Conservation (phyloP, 2,797 vertebrate species). For the Amniataba percoides region DNA sequence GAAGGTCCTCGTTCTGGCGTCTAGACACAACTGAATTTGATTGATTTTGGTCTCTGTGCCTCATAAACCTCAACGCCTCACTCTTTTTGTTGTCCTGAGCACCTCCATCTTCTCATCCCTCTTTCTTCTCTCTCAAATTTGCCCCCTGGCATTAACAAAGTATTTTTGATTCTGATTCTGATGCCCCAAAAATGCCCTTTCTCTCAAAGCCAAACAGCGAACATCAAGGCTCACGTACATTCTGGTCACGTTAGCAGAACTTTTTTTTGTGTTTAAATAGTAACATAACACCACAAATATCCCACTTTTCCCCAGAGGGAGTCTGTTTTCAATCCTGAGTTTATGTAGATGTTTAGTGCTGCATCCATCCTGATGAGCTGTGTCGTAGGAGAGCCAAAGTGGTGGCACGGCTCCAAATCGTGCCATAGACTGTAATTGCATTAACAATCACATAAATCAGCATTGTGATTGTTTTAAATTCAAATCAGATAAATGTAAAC, state of each 20-base stretch:
- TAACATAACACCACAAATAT: conserved; percentile 57
- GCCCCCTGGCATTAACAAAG: no score
- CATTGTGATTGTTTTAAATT: conserved; percentile 31
- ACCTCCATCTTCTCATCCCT: conserved; percentile 20
- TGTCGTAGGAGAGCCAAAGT: conserved; percentile 12
- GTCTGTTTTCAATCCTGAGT: conserved; percentile 61
- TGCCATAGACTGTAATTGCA: conserved; percentile 17
- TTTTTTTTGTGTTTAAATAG: conserved; percentile 54
- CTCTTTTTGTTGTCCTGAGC: not conserved
- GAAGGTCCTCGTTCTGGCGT: conserved; percentile 54
- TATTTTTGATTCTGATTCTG: no score
- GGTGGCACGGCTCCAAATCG: conserved; percentile 15
- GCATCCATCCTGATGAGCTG: conserved; percentile 41
- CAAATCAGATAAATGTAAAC: conserved; percentile 42
- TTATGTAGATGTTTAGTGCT: conserved; percentile 49
- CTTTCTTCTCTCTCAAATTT: not conserved
- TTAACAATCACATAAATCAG: conserved; percentile 48
- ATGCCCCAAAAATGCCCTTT: conserved; percentile 17
- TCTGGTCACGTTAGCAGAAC: conserved; percentile 41
- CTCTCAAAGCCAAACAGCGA: not conserved
- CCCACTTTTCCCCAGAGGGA: conserved; percentile 31
- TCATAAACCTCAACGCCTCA: conserved; percentile 68
- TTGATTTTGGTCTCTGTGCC: conserved; percentile 62
- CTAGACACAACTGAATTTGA: conserved; percentile 71
- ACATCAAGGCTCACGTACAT: conserved; percentile 30